Base-by-base conservation (phyloP, 2,797 vertebrate genomes). In the Myiotriccus ornatus region DNA sequence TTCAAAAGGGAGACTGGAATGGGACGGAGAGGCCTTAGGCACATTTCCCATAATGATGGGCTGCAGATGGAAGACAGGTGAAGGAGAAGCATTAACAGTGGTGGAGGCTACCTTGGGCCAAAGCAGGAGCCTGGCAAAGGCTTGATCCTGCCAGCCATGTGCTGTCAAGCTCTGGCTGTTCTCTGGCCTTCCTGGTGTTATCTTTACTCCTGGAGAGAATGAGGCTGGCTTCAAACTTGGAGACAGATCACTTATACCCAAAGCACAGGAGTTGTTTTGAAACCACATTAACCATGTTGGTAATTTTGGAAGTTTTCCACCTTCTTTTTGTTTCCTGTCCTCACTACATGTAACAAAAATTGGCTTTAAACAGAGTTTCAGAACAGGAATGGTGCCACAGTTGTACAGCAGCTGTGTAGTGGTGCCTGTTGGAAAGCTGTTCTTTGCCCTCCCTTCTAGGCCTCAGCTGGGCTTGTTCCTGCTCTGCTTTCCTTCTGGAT, bases 401-500 rank as follows among this genome's bases (percentile, higher is more conserved):
- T 68, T 0, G 0, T 15, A 19, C 28, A 57, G 32, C 67, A 82
- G 71, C 34, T 75, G 20, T 0, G 0, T 37, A 39, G 39, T 10
- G 22, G 39, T 10, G 22, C 43, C 32, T 3, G 1, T 7, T 69
- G 78, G 50, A 79, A 75, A 87, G 35, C n/a, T 67, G 16, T 35
- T 85, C 28, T 55, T 75, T 69, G 50, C 43, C 41, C 19, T 39
- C 43, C 28, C 21, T 43, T 64, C 34, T 20, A 63, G 46, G 21
- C 27, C 44, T 93, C 52, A 88, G 56, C 56, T 10, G 4, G 49
- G 30, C 69, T 86, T 62, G 7, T 39, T 78, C 25, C 21, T 64
- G 53, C 69, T 67, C 22, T 27, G 22, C 37, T 81, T 67, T 75
- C 63, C 65, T 67, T 83, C 74, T 73, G 39, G 6, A 47, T 89